Base-by-base conservation (phyloP, 2,797 vertebrate genomes). In the Passerculus sandwichensis region DNA sequence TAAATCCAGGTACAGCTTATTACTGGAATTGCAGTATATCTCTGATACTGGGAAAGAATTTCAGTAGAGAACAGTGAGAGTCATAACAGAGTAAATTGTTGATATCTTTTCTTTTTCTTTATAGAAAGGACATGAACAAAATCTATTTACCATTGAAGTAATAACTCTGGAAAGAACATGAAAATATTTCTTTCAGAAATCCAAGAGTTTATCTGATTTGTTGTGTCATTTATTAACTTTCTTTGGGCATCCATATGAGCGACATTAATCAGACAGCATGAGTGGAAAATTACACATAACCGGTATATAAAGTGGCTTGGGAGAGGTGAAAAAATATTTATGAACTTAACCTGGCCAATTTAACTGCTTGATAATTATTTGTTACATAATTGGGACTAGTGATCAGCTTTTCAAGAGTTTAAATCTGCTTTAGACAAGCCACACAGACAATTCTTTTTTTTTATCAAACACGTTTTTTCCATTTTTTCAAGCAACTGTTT, bases 1-100 rank as follows among this genome's bases (percentile, higher is more conserved):
- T 91, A 95, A 92, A 89, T 96, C 70, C 34, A 91, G 73, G 29
- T 47, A 64, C 36, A 76, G 45, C 57, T 91, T 78, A 81, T 86
- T 91, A 89, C 59, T 91, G 66, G 85, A 93, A 79, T 93, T 7
- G 1, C 45, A 70, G 34, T 62, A 64, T 42, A 69, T 83, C 73
- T 88, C 79, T 91, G 53, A 78, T 66, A 91, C 44, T 79, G 34
- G 40, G 48, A 84, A 89, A 78, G 47, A 82, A 88, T 69, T 93
- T 92, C 54, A 34, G 40, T 26, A 23, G 20, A 84, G 26, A 80
- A 47, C 21, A 67, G 42, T 34, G 38, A 74, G 15, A 82, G 5
- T 77, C 65, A 26, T 71, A 70, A 42, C 16, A 65, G 40, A 48
- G 56, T 36, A 72, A 85, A 66, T 75, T 66, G 17, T 85, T 88